Percentiles rank a stretch among this genome's conserved stretches.
Evolutionary conservation across 2,888 invertebrate species (phyloP).

Genomic region (Chrysolina oricalcia): DNA sequence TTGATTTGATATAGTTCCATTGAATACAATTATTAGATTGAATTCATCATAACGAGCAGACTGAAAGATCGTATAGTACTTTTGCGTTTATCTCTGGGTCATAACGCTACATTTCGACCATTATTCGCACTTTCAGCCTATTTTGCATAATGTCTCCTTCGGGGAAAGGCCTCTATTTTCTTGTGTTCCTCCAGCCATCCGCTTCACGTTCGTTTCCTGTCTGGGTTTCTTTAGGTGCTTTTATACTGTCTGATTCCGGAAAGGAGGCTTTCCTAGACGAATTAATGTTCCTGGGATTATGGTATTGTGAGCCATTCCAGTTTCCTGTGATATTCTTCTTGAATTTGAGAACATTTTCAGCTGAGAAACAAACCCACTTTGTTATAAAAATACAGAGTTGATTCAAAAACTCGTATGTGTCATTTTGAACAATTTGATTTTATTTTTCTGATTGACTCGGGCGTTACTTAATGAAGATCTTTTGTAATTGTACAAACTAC

Average conservation of each 20-base stretch:
- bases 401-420: no score
- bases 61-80: not conserved
- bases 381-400: no score
- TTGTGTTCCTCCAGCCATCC: slow-evolving; percentile 2
- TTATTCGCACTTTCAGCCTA: slow-evolving; percentile 19
- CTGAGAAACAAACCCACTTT: no score
- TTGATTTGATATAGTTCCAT: no score
- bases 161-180: slow-evolving; percentile 9
- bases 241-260: not conserved
- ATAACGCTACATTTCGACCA: not conserved
- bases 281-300: slow-evolving; percentile 5
- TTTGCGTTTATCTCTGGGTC: not conserved
- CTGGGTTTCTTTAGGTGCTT: slow-evolving; percentile 1
- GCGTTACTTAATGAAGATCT: no score
- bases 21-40: no score
- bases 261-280: not conserved
- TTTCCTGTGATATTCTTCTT: not conserved
- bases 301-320: not conserved
- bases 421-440: no score
- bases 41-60: not conserved
- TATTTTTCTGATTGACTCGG: no score
- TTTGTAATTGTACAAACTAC: no score
- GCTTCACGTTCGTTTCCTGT: slow-evolving; percentile 9
- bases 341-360: not conserved
- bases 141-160: slow-evolving; percentile 37